Evolutionary conservation across 2,797 vertebrate genomes (phyloP), one percentile per base, ranked within the genome.

Genomic region (Hybognathus amarus): DNA sequence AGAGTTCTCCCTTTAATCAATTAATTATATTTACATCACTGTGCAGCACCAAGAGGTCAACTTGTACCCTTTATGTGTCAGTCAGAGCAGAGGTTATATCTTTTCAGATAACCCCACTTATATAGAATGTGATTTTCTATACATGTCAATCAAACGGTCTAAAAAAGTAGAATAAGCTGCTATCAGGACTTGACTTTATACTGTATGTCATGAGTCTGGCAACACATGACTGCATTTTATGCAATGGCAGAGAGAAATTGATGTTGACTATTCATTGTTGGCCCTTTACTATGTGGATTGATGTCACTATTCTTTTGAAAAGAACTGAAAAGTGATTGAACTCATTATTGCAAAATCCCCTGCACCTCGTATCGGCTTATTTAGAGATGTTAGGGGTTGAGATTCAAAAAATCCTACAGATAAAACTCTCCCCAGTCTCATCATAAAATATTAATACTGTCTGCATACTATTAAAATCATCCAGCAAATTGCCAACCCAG

Each of bases 381-480:
- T 71, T 40, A 73, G 54, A 71, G 10, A 59, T 33, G 30, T 73
- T 63, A 73, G 5, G 27, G 20, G 4, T 36, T 73, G 68, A 63
- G 79, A 36, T 63, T 38, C 52, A 70, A 70, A 80, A 68, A 64
- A 64, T 69, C 17, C 13, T 10, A 36, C 18, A 50, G 59, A 56
- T 27, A 59, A 20, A 64, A 36, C 36, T 82, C 27, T 82, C 61
- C 59, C 45, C n/a, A 77, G 36, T 54, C 77, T 75, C 36, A 74
- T 50, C 38, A 61, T 78, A 54, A 83, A 84, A 86, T 84, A 76
- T 82, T 22, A 75, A 79, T 82, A n/a, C 20, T 66, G 73, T 77
- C 67, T 63, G 61, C 33, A 12, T 66, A 69, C 64, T 52, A 24
- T 61, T 27, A 52, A 75, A 78, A 74, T 86, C 66, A 79, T 59